These are phyloP conservation scores for Drosophila littoralis DNA, from an alignment of 1,140 invertebrate species.

Conservation along the genomic window DNA sequence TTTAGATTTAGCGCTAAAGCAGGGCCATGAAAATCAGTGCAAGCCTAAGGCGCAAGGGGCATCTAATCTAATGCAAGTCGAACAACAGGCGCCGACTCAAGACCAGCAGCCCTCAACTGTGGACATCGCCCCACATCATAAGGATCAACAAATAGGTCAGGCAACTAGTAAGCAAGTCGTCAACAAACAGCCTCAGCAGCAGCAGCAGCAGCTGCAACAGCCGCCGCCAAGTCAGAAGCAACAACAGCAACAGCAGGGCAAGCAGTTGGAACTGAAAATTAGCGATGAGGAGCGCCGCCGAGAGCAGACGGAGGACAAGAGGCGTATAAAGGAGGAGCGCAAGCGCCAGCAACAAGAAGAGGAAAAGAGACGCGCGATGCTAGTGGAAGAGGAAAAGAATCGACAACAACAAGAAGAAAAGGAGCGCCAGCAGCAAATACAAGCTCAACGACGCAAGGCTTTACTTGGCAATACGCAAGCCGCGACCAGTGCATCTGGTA, in stretches of 20 bases:
- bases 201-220: slow-evolving; percentile 42
- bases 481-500: slow-evolving; percentile 20
- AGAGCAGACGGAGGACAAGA: slow-evolving; percentile 63
- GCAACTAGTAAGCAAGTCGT: slow-evolving; percentile 2
- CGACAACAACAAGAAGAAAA: slow-evolving; percentile 74
- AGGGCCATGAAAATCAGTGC: slow-evolving; percentile 57
- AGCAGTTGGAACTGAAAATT: slow-evolving; percentile 30
- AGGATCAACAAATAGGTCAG: slow-evolving; percentile 1
- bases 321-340: slow-evolving; percentile 82
- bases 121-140: neutral
- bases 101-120: neutral
- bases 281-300: slow-evolving; percentile 61
- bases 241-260: slow-evolving; percentile 4
- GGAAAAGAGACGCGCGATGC: slow-evolving; percentile 83
- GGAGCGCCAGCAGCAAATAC: slow-evolving; percentile 76
- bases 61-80: neutral
- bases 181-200: slow-evolving; percentile 32
- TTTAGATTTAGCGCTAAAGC: slow-evolving; percentile 1
- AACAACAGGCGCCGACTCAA: neutral
- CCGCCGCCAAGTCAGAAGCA: slow-evolving; percentile 67
- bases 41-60: slow-evolving; percentile 43
- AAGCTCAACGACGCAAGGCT: slow-evolving; percentile 77
- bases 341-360: slow-evolving; percentile 86
- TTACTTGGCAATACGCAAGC: slow-evolving; percentile 53
- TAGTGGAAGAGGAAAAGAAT: slow-evolving; percentile 65